phyloP scores from a whole-genome alignment of 1,140 invertebrate species.

The Lasioglossum albipes region DNA sequence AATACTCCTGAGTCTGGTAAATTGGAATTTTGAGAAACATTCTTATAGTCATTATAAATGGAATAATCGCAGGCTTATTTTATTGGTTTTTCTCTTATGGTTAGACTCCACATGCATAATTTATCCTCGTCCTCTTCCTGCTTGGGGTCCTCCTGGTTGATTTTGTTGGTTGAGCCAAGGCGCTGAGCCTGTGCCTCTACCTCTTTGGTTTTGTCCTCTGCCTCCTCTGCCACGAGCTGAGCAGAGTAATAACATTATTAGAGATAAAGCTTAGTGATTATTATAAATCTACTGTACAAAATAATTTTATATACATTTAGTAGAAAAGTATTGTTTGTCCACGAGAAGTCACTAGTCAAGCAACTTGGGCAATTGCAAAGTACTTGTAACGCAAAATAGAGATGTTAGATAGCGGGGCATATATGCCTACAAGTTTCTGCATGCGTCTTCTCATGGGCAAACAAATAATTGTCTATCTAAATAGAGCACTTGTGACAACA shows the following conservation, averaged over 20 bases:
- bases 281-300: too few relatives aligned
- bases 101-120: neutral
- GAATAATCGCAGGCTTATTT: neutral
- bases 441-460: too few relatives aligned
- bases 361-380: too few relatives aligned
- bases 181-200: conserved; percentile 76
- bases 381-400: too few relatives aligned
- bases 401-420: too few relatives aligned
- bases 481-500: neutral
- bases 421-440: too few relatives aligned
- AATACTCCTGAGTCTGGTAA: neutral
- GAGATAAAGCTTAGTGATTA: neutral
- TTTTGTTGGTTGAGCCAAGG: conserved; percentile 79
- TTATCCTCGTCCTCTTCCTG: conserved; percentile 77
- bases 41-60: conserved; percentile 14
- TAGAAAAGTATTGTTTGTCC: too few relatives aligned
- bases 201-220: conserved; percentile 78
- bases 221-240: conserved; percentile 75
- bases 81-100: neutral
- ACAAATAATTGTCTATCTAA: too few relatives aligned
- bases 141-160: conserved; percentile 73
- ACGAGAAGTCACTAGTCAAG: too few relatives aligned
- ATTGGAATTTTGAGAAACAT: conserved; percentile 15
- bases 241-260: conserved; percentile 26
- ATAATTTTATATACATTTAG: too few relatives aligned